These are phyloP conservation scores for Cettia cetti DNA, from an alignment of 2,113 vertebrate species.

Conservation along the genomic window DNA sequence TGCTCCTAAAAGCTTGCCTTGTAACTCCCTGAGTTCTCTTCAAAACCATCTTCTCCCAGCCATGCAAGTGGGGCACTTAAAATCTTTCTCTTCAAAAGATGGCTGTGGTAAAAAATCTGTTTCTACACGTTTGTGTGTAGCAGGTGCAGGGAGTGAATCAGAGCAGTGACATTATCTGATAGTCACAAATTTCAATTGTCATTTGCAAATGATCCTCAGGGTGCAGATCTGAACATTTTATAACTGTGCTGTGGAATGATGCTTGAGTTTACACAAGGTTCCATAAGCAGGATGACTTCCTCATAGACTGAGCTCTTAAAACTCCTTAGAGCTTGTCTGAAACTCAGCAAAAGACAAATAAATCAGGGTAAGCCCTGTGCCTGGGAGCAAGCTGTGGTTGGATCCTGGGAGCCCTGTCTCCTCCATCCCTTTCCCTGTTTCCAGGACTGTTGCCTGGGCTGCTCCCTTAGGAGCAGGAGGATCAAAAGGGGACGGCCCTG, in stretches of 20 bases:
- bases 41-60: neutral
- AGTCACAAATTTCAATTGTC: neutral
- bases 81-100: neutral
- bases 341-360: neutral
- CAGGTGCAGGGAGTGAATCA: neutral
- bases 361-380: neutral
- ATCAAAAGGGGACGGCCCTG: neutral
- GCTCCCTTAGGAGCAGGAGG: neutral
- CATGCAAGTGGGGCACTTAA: neutral
- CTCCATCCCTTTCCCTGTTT: neutral
- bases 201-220: neutral
- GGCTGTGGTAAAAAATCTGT: neutral
- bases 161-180: neutral
- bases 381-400: neutral
- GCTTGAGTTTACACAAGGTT: neutral
- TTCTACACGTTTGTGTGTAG: neutral
- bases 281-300: neutral
- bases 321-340: neutral
- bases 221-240: neutral
- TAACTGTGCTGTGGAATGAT: neutral
- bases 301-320: neutral
- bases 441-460: neutral
- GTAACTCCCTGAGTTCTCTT: neutral
- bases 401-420: neutral
- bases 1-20: neutral